Evolutionary conservation across 2,113 vertebrate species (phyloP), one percentile per base, ranked within the genome.

Genomic region (Caloenas nicobarica): DNA sequence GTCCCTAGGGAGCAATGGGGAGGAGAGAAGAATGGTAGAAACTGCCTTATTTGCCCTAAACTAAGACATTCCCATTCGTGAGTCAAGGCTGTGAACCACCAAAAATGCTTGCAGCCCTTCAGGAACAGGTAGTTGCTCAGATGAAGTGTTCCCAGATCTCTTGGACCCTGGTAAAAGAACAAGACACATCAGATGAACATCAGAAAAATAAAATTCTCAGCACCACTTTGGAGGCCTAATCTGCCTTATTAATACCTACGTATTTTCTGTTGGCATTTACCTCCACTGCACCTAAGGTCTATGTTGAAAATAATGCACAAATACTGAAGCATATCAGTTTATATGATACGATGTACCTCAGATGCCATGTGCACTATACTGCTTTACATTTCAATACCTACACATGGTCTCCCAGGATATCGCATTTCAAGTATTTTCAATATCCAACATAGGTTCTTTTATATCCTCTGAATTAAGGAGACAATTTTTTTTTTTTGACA

Each of bases 141-240:
- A 36, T 53, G 36, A 76, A 79, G 28, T 28, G 6, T 80, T 91
- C 17, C 11, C 31, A 54, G 19, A 28, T 36, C 26, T 80, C 4
- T 56, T 50, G 14, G 54, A 77, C 17, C 14, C 10, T 57, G 13
- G 25, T 38, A 60, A 81, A 86, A 80, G 38, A 58, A 72, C 26
- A 79, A 9, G 14, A 70, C 19, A 22, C 1, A 2, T 2, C 7
- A 60, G 38, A 24, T 0, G 2, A 60, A 8, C 12, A 58, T 11
- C 16, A 81, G 36, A 69, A 57, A 82, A 88, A 81, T 19, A 1
- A 73, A 81, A 68, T 22, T 34, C 6, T 56, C 16, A 74, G 21
- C 38, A 48, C 21, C 29, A 38, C 8, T 82, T 58, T 51, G 14
- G 28, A 86, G 53, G 38, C 6, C 18, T 69, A 48, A 3, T 60